Evolutionary conservation across 2,888 invertebrate genomes (phyloP).

Genomic region (Andrena bucephala): DNA sequence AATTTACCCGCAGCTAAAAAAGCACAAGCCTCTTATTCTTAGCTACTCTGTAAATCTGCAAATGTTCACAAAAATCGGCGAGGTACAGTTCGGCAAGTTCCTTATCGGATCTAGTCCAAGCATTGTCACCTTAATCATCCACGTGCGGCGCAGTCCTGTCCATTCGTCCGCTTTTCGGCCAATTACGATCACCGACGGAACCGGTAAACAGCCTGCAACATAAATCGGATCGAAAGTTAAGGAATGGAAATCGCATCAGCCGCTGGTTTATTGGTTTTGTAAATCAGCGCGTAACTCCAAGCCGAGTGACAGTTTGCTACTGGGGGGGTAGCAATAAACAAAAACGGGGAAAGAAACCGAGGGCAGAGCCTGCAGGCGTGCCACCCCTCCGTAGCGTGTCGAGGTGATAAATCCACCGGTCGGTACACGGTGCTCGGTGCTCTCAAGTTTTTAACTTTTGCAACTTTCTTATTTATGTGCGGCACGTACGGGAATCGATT

Average conservation of each 20-base stretch:
- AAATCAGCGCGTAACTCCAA: constrained; percentile 64
- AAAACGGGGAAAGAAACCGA: constrained; percentile 56
- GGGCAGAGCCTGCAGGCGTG: constrained; percentile 22
- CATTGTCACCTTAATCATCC: neutral
- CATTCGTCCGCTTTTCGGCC: neutral
- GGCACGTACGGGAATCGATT: constrained; percentile 81
- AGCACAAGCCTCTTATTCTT: no score
- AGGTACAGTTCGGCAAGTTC: no score
- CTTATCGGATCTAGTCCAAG: neutral
- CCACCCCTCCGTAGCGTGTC: constrained; percentile 45
- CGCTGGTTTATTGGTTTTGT: constrained; percentile 66
- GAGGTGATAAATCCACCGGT: constrained; percentile 71
- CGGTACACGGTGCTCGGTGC: constrained; percentile 58
- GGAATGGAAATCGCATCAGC: constrained; percentile 60
- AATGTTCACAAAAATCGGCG: no score
- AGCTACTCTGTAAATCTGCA: no score
- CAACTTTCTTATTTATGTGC: constrained; percentile 84
- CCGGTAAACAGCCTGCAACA: neutral
- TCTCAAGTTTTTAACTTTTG: constrained; percentile 80
- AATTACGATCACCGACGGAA: no score
- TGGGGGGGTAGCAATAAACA: constrained; percentile 62
- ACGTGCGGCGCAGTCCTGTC: neutral
- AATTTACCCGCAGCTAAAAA: no score
- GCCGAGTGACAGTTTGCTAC: constrained; percentile 54
- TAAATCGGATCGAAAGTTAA: constrained; percentile 32